Conservation (phyloP, 2,888 invertebrate species). For the Heliconius aoede region DNA sequence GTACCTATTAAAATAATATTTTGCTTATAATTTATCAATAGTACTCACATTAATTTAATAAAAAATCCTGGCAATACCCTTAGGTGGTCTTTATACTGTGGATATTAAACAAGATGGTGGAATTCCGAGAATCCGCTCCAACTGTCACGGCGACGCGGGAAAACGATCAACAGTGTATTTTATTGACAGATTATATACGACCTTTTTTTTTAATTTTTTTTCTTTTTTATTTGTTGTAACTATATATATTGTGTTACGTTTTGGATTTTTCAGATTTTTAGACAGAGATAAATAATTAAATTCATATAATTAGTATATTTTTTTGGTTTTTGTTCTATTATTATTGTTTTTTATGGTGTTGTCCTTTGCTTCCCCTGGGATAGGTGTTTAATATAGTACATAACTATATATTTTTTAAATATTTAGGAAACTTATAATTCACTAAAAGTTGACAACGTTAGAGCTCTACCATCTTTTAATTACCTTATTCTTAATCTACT, state of each 20-base stretch:
- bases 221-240: conserved; percentile 3
- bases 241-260: conserved; percentile 19
- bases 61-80: conserved; percentile 7
- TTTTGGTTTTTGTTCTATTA: not conserved
- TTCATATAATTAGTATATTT: conserved; percentile 12
- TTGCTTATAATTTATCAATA: not conserved
- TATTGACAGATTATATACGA: conserved; percentile 46
- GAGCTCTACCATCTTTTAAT: too few species aligned
- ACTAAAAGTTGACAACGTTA: too few species aligned
- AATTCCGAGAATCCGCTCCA: conserved; percentile 53
- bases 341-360: not conserved
- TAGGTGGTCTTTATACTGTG: conserved; percentile 39
- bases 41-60: not conserved
- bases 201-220: conserved; percentile 11
- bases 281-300: not conserved
- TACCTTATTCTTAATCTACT: too few species aligned
- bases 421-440: too few species aligned
- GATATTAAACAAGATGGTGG: conserved; percentile 46
- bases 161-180: conserved; percentile 54
- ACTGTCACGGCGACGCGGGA: conserved; percentile 45
- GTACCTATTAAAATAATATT: not conserved
- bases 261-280: conserved; percentile 3
- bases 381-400: not conserved
- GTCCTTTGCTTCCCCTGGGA: too few species aligned
- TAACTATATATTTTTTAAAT: too few species aligned